Conservation (phyloP, 2,888 invertebrate genomes). For the Globia sparganii region DNA sequence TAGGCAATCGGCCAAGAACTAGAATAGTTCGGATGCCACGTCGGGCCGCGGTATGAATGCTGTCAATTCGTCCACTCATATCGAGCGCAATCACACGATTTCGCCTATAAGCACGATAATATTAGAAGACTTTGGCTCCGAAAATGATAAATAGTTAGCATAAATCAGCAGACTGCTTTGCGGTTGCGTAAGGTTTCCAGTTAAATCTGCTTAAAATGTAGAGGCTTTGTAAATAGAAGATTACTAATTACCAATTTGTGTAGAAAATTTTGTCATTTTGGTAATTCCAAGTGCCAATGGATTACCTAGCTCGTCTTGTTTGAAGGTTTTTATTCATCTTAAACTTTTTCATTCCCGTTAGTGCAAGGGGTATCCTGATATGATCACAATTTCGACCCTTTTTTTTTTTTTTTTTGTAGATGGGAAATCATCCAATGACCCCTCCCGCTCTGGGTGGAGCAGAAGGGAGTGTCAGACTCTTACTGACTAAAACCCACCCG, state of each 20-base stretch:
- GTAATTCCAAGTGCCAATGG: neutral
- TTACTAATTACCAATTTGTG: slow-evolving; percentile 18
- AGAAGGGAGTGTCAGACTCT: too few species aligned
- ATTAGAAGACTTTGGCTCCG: slow-evolving; percentile 56
- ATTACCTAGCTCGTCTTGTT: neutral
- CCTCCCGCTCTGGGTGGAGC: too few species aligned
- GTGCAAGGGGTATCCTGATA: neutral
- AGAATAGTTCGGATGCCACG: slow-evolving; percentile 84
- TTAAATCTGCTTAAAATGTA: slow-evolving; percentile 24
- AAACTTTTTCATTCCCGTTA: neutral
- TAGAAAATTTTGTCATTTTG: neutral
- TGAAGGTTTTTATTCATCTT: neutral
- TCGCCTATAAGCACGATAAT: slow-evolving; percentile 64
- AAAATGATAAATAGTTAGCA: slow-evolving; percentile 55
- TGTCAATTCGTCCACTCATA: slow-evolving; percentile 80
- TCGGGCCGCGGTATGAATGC: slow-evolving; percentile 71
- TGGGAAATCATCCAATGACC: too few species aligned
- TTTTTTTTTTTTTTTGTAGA: too few species aligned
- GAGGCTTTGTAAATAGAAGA: neutral
- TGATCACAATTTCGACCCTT: too few species aligned
- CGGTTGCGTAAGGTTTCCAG: slow-evolving; percentile 45
- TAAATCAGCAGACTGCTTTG: slow-evolving; percentile 55
- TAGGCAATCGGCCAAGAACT: slow-evolving; percentile 84
- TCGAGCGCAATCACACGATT: slow-evolving; percentile 75
- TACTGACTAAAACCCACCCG: too few species aligned